Conservation (phyloP, 2,888 invertebrate species). For the Andricus quercusramuli region DNA sequence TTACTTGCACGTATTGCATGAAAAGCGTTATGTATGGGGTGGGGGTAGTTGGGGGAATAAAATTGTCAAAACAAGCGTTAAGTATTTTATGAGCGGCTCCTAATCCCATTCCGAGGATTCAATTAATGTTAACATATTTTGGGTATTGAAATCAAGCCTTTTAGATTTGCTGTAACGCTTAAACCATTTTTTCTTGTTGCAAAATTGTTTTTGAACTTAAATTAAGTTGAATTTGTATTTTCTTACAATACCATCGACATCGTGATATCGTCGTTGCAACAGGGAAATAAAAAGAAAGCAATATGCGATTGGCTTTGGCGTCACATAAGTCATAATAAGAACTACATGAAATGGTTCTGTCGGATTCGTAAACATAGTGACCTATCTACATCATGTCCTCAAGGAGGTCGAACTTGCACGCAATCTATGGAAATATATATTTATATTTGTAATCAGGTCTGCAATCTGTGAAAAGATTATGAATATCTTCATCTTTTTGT, state of each 20-base stretch:
- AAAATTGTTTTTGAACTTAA: not conserved
- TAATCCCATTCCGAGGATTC: too few relatives aligned
- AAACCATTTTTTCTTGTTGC: not conserved
- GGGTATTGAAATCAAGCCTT: too few relatives aligned
- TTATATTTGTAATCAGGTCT: not conserved
- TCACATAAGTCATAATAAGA: constrained; percentile 11
- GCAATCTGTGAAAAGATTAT: not conserved
- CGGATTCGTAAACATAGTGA: constrained; percentile 56
- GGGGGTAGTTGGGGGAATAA: too few relatives aligned
- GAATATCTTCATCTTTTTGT: not conserved
- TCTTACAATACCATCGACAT: not conserved
- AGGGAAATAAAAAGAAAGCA: constrained; percentile 11
- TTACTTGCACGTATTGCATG: too few relatives aligned
- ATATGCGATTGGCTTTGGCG: constrained; percentile 17
- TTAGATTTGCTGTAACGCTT: too few relatives aligned
- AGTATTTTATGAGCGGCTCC: too few relatives aligned
- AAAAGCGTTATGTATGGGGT: too few relatives aligned
- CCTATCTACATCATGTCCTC: constrained; percentile 62
- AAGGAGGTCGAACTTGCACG: constrained; percentile 69
- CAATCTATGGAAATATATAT: constrained; percentile 54
- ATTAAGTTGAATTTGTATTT: constrained; percentile 3
- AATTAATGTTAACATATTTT: too few relatives aligned
- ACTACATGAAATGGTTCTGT: constrained; percentile 43
- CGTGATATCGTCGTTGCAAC: not conserved
- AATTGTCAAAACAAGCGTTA: too few relatives aligned